Base-by-base conservation (phyloP, 1,140 invertebrate species). In the Drosophila asahinai region DNA sequence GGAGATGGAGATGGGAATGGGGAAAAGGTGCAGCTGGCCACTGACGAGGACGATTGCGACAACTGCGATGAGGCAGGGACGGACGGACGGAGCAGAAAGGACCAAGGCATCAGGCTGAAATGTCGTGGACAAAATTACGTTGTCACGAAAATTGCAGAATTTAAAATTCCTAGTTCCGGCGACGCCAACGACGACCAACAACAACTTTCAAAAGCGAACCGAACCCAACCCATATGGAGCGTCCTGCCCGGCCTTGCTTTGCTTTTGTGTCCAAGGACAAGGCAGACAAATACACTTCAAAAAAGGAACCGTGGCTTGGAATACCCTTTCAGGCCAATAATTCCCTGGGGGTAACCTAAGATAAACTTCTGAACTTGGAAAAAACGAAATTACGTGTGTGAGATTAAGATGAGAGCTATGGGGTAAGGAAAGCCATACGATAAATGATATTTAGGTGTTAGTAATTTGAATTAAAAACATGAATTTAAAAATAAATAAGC, bases 101-200 rank as follows among this genome's bases (percentile, higher is more conserved):
- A 61, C 42, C 61, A 58, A 79, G 66, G 81, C 86, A 89, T 91
- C 86, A 83, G 83, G 79, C 82, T 86, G 78, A 92, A 78, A 86
- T 83, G 87, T 91, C 91, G 90, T 90, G 90, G 90, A 92, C 86
- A 91, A 90, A 92, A 92, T 92, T 91, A 92, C 90, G 86, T 91
- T 91, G 90, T 91, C 90, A 91, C 90, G 90, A 91, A 91, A 91
- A 91, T 91, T 91, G 90, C 84, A 91, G 90, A 91, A 90, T 91
- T 90, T 92, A 92, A 91, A 91, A 91, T 90, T 91, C 81, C 82
- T 81, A 91, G 86, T 91, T 91, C 87, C 87, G 83, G 79, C 72
- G 81, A 63, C 80, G 66, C 64, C 71, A 61, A 49, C 72, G 42
- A 60, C 67, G 54, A 58, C 64, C 55, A 67, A 61, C 55, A 55